Conservation (phyloP, 2,888 invertebrate genomes). For the Augiades crinisus region DNA sequence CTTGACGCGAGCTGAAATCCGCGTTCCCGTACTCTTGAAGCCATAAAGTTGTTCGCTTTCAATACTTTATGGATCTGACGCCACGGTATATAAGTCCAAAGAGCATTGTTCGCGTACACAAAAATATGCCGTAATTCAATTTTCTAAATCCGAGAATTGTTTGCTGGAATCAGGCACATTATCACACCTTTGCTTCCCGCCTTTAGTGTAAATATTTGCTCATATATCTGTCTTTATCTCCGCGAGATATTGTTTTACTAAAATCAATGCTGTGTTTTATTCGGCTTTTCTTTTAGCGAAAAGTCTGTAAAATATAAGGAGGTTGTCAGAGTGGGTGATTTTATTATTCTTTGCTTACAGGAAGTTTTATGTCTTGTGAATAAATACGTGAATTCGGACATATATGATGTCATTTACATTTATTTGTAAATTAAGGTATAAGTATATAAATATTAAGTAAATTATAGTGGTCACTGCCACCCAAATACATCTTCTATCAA, state of each 20-base stretch:
- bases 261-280: slow-evolving; percentile 4
- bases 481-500: no score
- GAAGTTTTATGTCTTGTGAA: no score
- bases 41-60: no score
- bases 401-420: no score
- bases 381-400: no score
- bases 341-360: slow-evolving; percentile 5
- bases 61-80: not conserved
- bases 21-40: no score
- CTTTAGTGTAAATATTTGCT: slow-evolving; percentile 1
- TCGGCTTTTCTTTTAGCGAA: slow-evolving; percentile 1
- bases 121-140: slow-evolving; percentile 9
- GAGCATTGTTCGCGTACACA: not conserved
- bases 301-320: not conserved
- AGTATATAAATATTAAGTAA: no score
- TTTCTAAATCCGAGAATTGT: slow-evolving; percentile 7
- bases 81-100: not conserved
- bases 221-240: slow-evolving; percentile 6
- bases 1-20: no score
- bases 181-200: slow-evolving; percentile 5
- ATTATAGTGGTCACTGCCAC: no score
- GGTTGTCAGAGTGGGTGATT: not conserved
- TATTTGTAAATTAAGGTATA: no score
- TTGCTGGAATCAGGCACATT: not conserved
- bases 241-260: slow-evolving; percentile 2